Conservation (phyloP, 2,797 vertebrate genomes). For the Ciconia nigra region DNA sequence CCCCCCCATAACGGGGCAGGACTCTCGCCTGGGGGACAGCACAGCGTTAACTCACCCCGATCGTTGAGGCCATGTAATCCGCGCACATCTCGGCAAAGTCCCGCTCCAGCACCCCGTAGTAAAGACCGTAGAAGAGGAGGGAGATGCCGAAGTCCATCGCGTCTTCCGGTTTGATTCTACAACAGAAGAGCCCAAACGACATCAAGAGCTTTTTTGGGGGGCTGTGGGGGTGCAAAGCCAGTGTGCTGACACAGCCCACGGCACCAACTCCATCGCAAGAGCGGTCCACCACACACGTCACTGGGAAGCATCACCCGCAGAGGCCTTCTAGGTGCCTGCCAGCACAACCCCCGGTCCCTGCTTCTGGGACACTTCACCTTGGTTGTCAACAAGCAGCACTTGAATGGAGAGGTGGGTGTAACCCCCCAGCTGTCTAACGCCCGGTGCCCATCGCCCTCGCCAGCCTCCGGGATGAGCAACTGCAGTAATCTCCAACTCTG, state of each 20-base stretch:
- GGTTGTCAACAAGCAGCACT: neutral
- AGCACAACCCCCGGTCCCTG: neutral
- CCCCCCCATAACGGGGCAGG: rapidly evolving
- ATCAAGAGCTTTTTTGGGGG: too few relatives aligned
- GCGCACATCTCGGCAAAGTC: slow-evolving; percentile 99
- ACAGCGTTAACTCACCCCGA: slow-evolving; percentile 81
- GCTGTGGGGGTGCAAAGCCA: neutral
- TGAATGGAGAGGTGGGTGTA: neutral
- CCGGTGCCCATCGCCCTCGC: neutral
- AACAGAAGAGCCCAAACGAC: neutral
- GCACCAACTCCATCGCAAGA: neutral
- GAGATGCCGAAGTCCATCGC: slow-evolving; percentile 98
- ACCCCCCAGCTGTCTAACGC: too few relatives aligned
- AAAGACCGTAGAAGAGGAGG: slow-evolving; percentile 95
- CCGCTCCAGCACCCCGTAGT: slow-evolving; percentile 94
- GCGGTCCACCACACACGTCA: neutral
- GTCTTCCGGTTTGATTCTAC: slow-evolving; percentile 96
- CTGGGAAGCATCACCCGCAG: neutral
- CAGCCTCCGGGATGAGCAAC: neutral
- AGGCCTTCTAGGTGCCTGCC: neutral
- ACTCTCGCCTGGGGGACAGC: neutral
- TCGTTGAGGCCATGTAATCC: slow-evolving; percentile 97
- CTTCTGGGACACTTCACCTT: neutral
- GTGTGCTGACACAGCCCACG: neutral
- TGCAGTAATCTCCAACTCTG: neutral